phyloP scores from a whole-genome alignment of 2,888 invertebrate genomes.

The Augochlorella aurata region DNA sequence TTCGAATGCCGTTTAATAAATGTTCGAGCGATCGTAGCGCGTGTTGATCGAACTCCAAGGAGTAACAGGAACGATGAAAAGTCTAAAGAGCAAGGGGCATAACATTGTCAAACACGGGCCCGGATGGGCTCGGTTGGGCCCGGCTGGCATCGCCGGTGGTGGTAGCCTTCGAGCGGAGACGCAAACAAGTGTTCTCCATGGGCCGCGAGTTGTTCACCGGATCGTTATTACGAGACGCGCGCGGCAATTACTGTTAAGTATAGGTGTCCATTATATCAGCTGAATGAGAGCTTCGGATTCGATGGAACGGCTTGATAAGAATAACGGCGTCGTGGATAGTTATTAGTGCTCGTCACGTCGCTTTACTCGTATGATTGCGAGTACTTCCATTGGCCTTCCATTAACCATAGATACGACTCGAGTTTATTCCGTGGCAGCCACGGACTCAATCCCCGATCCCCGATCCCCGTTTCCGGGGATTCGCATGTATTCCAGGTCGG shows the following conservation, averaged over 20 bases:
- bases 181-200: conserved; percentile 44
- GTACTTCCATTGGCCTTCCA: conserved; percentile 22
- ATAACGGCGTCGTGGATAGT: conserved; percentile 46
- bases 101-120: neutral
- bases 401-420: conserved; percentile 25
- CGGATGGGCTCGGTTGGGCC: neutral
- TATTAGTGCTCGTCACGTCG: conserved; percentile 56
- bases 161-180: conserved; percentile 27
- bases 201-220: conserved; percentile 43
- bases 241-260: conserved; percentile 54
- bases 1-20: neutral
- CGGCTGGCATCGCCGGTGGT: neutral
- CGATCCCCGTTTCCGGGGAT: neutral
- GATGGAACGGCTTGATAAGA: conserved; percentile 54
- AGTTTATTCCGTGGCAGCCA: conserved; percentile 16
- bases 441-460: neutral
- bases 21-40: neutral
- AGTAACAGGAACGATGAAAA: conserved; percentile 1
- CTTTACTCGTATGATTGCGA: conserved; percentile 35
- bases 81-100: neutral
- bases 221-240: conserved; percentile 54
- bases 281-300: conserved; percentile 50
- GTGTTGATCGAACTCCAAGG: neutral
- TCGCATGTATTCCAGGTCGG: neutral
- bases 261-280: conserved; percentile 57